Evolutionary conservation across 2,888 invertebrate genomes (phyloP).

Genomic region (Agrilus cyanescens): DNA sequence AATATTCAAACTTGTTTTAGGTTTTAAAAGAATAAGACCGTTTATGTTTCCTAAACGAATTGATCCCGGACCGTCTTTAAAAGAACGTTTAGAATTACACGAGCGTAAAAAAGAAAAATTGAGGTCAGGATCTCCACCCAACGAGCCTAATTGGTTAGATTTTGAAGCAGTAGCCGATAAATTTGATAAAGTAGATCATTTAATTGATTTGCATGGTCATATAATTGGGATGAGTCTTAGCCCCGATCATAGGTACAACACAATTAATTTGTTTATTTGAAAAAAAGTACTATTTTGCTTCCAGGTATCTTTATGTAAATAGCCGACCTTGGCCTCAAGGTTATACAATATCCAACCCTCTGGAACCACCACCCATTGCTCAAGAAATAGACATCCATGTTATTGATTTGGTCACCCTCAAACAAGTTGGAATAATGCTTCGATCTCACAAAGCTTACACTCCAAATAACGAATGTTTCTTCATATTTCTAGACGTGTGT

Average conservation of each 20-base stretch:
- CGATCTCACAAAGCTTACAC: slow-evolving; percentile 73
- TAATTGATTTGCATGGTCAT: slow-evolving; percentile 74
- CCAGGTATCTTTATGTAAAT: slow-evolving; percentile 68
- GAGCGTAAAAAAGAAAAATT: slow-evolving; percentile 41
- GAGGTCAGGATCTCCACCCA: slow-evolving; percentile 34
- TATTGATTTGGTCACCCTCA: slow-evolving; percentile 64
- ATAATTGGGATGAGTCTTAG: slow-evolving; percentile 80
- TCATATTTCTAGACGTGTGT: slow-evolving; percentile 74
- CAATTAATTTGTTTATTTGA: slow-evolving; percentile 4
- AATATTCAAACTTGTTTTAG: slow-evolving; percentile 19
- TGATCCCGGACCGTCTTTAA: slow-evolving; percentile 55
- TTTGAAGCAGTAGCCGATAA: slow-evolving; percentile 54
- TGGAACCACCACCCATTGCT: slow-evolving; percentile 73
- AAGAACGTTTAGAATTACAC: slow-evolving; percentile 51
- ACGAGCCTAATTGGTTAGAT: slow-evolving; percentile 55
- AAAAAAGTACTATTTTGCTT: slow-evolving; percentile 14
- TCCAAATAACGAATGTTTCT: slow-evolving; percentile 74
- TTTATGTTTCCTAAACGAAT: slow-evolving; percentile 54
- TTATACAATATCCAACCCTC: slow-evolving; percentile 60
- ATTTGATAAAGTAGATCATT: slow-evolving; percentile 64
- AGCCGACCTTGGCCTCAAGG: slow-evolving; percentile 71
- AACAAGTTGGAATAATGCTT: slow-evolving; percentile 66
- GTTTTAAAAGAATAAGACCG: slow-evolving; percentile 59
- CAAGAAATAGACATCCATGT: slow-evolving; percentile 81
- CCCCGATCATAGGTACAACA: slow-evolving; percentile 59